phyloP scores from a whole-genome alignment of 2,888 invertebrate genomes.

The Orthosia gracilis region DNA sequence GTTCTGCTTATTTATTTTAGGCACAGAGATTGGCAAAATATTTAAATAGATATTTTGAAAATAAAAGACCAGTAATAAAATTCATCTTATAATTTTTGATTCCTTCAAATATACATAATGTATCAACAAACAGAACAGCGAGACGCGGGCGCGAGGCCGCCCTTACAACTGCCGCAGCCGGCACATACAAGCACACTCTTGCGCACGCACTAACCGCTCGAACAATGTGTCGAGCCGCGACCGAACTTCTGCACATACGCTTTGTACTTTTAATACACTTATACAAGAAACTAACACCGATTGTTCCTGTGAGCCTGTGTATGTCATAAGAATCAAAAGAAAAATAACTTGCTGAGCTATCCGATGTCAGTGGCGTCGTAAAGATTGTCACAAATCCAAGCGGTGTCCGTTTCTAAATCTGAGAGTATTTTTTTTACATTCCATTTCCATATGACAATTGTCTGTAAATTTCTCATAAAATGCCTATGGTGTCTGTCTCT shows the following conservation, averaged over 20 bases:
- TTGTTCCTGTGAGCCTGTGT: slow-evolving; percentile 62
- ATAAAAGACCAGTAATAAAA: slow-evolving; percentile 76
- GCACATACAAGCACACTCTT: slow-evolving; percentile 66
- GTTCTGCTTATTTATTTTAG: not conserved
- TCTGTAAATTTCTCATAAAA: slow-evolving; percentile 78
- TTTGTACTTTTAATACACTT: slow-evolving; percentile 85
- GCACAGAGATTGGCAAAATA: not conserved
- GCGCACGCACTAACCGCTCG: slow-evolving; percentile 73
- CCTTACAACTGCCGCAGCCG: slow-evolving; percentile 65
- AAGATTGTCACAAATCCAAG: slow-evolving; percentile 69
- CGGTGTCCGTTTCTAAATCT: slow-evolving; percentile 73
- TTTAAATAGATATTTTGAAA: no score
- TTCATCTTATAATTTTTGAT: slow-evolving; percentile 91
- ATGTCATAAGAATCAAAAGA: slow-evolving; percentile 22
- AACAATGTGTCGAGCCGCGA: slow-evolving; percentile 79
- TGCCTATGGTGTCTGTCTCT: slow-evolving; percentile 85
- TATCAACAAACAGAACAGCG: slow-evolving; percentile 91
- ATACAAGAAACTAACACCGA: slow-evolving; percentile 68
- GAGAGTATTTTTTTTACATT: slow-evolving; percentile 77
- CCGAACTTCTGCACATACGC: slow-evolving; percentile 89
- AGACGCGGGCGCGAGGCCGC: slow-evolving; percentile 83
- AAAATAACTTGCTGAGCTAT: slow-evolving; percentile 11
- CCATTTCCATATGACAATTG: slow-evolving; percentile 72
- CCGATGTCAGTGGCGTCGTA: slow-evolving; percentile 8
- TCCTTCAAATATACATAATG: slow-evolving; percentile 91